Base-by-base conservation (phyloP, 2,797 vertebrate genomes). In the Carcharodon carcharias region DNA sequence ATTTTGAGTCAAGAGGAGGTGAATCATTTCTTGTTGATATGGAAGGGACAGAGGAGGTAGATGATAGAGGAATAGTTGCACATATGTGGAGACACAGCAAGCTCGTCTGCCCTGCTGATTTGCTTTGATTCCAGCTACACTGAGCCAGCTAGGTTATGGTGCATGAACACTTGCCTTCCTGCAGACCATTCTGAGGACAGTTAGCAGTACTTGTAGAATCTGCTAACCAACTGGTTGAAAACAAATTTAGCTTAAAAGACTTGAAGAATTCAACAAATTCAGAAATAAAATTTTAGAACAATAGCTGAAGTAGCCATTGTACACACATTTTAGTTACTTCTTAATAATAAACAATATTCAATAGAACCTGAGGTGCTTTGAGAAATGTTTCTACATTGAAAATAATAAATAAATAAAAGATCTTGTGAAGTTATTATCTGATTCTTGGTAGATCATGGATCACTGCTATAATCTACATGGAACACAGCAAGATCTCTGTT, bases 401-500 rank as follows among this genome's bases (percentile, higher is more conserved):
- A 21, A 93, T 26, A 63, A n/a, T 45, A 8, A 40, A 93, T 63
- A 92, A 63, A 18, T 63, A 8, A 5, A 61, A 61, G 35, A 63
- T n/a, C 89, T 92, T 40, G 56, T 21, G 28, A 61, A 0, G 21
- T 67, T 4, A 45, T n/a, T 93, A 63, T 91, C 88, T 96, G 56
- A 96, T 96, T 9, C 95, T 97, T 93, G 91, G 21, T 97, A 96
- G 97, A 97, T 96, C 95, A 96, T 97, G 96, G 97, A 97, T 96
- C 96, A 96, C 93, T 96, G 71, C 96, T 95, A 88, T 11, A 95
- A 96, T 97, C 96, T 96, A 96, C 96, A 91, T 96, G 96, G 8
- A 67, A 23, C 35, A 11, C 16, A 67, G 21, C n/a, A 14, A 45
- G n/a, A 65, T 67, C 61, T 93, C 61, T 45, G 23, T 67, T 21